Base-by-base conservation (phyloP, 2,113 vertebrate species). In the Oryzias curvinotus region DNA sequence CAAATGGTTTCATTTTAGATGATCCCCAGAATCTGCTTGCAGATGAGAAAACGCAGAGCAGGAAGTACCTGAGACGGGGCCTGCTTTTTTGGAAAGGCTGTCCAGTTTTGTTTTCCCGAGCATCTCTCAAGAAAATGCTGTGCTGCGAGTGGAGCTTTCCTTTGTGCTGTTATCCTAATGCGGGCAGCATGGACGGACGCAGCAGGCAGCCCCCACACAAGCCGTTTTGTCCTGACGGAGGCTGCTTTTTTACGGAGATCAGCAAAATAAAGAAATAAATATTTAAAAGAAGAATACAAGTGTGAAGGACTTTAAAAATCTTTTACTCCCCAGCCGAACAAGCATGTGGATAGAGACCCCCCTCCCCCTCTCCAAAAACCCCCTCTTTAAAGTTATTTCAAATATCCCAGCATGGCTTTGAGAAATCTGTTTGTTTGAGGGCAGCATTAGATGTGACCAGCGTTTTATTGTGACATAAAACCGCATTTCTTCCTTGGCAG, bases 391-490 rank as follows among this genome's bases (percentile, higher is more conserved):
- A 98, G 95, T 98, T 98, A 97, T 98, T 98, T 97, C 94, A 95
- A 96, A 98, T 96, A 98, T 96, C 94, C 94, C 95, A 97, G 95
- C 95, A 93, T 94, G 94, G 96, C 95, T 98, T 98, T 98, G 93
- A 96, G 95, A 97, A 97, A 98, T 97, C 96, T 98, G 97, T 99
- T 99, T 98, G 97, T 99, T 98, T 98, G 96, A 99, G 96, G 97
- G 96, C 96, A 99, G 96, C 96, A 98, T 98, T 98, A 98, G 95
- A 99, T 98, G 97, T 97, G 97, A 98, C 96, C 96, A 95, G 95
- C 96, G 94, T 98, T 99, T 99, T 98, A 98, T 98, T 98, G 96
- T 99, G 96, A 98, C 97, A 98, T 98, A 98, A 99, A 98, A 98
- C 96, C 95, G 93, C 95, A 98, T 99, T 98, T 98, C 96, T 99